Evolutionary conservation across 37 sponge, comb jelly and placozoan genomes (phyloP), one percentile per base, ranked within the genome.

Genomic region (Bolinopsis microptera): DNA sequence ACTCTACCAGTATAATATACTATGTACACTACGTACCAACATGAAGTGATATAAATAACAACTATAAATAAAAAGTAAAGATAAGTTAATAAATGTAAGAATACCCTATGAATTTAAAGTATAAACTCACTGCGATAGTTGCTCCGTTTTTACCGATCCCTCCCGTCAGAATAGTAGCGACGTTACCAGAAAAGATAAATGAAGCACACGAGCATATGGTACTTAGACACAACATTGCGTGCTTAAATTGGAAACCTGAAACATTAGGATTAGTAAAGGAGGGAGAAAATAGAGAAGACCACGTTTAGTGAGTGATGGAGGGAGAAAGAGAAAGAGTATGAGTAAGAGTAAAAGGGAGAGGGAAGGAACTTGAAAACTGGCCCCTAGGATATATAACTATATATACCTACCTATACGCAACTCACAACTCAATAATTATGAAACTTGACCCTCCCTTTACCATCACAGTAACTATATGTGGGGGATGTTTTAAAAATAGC

Each of bases 61-160:
- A n/a, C n/a, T n/a, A n/a, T n/a, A n/a, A n/a, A n/a, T n/a, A n/a
- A n/a, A n/a, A n/a, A n/a, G n/a, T n/a, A n/a, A n/a, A n/a, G n/a
- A n/a, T n/a, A n/a, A n/a, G n/a, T n/a, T n/a, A n/a, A n/a, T n/a
- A n/a, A n/a, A n/a, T n/a, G n/a, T n/a, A 48, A 48, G 61, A 48
- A 48, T 48, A 48, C 13, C 13, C 61, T 5, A 48, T 18, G 5
- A 48, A 48, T 48, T 13, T 13, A 5, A 13, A 48, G 13, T 13
- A 48, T 18, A 24, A 0, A 93, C 97, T 95, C 77, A 97, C 97
- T 25, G 97, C 97, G 0, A 96, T 95, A 25, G 96, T 96, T 26
- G 98, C 94, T 41, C 98, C 98, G 92, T 97, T 96, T 94, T 96
- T 98, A 13, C 98, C 98, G 21, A 93, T 93, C 22, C 98, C 98